Percentiles rank a stretch among this genome's conserved stretches.
phyloP scores from a whole-genome alignment of 2,888 invertebrate genomes.

The Nipponacmea schrenckii region DNA sequence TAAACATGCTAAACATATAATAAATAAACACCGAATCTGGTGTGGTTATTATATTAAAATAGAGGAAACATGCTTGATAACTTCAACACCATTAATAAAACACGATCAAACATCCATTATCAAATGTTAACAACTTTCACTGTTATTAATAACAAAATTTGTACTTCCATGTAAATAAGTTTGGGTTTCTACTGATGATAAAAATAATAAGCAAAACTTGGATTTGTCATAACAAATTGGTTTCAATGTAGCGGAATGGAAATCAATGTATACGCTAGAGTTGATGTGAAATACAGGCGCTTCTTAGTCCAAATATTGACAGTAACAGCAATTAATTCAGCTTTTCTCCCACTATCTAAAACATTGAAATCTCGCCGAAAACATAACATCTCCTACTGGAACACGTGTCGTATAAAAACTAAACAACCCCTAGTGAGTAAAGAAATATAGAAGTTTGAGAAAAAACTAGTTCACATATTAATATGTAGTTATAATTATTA shows the following conservation, averaged over 20 bases:
- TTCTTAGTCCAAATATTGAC: neutral
- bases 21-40: too few species aligned
- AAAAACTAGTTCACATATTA: neutral
- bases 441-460: slow-evolving; percentile 9
- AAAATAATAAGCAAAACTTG: neutral
- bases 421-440: neutral
- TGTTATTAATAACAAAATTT: neutral
- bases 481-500: too few species aligned
- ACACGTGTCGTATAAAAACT: neutral
- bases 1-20: too few species aligned
- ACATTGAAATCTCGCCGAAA: neutral
- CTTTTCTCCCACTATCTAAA: neutral
- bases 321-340: neutral
- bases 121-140: slow-evolving; percentile 5
- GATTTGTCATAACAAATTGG: slow-evolving; percentile 6
- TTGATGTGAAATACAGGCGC: slow-evolving; percentile 7
- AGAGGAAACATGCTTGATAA: slow-evolving; percentile 3
- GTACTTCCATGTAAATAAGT: slow-evolving; percentile 7
- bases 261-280: slow-evolving; percentile 6
- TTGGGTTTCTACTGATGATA: neutral
- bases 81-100: neutral
- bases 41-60: too few species aligned
- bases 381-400: neutral
- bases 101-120: neutral
- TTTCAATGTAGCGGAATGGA: slow-evolving; percentile 2